A percentile compares a stretch with the other conserved stretches of the same genome.
phyloP scores from a whole-genome alignment of 1,140 invertebrate species.

The Bombus pascuorum region DNA sequence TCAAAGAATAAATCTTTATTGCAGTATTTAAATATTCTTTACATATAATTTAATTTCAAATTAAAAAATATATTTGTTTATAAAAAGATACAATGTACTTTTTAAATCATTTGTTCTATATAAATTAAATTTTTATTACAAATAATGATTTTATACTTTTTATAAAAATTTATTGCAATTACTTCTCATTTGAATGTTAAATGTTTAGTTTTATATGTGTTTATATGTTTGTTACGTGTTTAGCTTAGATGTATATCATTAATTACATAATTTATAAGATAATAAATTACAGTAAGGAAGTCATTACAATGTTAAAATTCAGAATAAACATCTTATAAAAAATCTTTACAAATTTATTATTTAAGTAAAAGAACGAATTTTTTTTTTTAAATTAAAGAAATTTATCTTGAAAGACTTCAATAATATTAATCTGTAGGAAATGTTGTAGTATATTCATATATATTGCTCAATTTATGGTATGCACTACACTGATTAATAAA shows the following conservation, averaged over 20 bases:
- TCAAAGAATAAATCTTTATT: not conserved
- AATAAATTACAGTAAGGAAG: constrained; percentile 30
- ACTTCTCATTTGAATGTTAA: not conserved
- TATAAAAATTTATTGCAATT: not conserved
- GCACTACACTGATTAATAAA: constrained; percentile 61
- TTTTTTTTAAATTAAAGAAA: constrained; percentile 3
- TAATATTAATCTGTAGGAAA: not conserved
- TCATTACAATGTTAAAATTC: not conserved
- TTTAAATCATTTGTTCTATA: constrained; percentile 1
- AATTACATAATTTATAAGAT: constrained; percentile 1
- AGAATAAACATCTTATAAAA: constrained; percentile 29
- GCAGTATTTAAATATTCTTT: not conserved
- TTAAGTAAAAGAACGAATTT: not conserved
- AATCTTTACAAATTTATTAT: not conserved
- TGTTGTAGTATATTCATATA: constrained; percentile 21
- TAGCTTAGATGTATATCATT: not conserved
- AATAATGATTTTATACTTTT: not conserved
- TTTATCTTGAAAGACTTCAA: not conserved
- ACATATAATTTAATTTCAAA: not conserved
- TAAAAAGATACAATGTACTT: not conserved
- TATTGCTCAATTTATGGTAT: constrained; percentile 49
- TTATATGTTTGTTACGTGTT: no score
- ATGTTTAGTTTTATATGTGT: not conserved
- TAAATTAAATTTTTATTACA: constrained; percentile 9
- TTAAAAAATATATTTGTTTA: not conserved